Conservation (phyloP, 37 sponge, comb jelly and placozoan species). For the Ianthella basta region DNA sequence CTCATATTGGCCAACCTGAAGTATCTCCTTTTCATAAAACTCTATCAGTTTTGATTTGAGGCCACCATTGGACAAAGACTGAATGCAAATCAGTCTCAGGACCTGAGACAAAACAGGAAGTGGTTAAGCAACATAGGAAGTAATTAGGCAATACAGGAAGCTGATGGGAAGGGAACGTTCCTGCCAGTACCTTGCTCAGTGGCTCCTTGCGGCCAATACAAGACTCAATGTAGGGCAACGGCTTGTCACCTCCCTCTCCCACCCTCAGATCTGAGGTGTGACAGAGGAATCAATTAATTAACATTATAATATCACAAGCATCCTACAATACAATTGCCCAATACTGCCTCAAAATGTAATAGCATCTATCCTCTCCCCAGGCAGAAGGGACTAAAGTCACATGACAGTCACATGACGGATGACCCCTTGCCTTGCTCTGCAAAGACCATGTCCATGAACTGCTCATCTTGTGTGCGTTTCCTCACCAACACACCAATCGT, state of each 20-base stretch:
- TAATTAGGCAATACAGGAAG: too few species aligned
- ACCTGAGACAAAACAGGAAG: slow-evolving; percentile 39
- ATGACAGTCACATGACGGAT: not conserved
- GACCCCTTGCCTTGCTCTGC: slow-evolving; percentile 76
- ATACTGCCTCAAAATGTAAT: too few species aligned
- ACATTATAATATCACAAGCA: not conserved
- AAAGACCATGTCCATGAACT: slow-evolving; percentile 69
- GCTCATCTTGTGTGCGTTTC: slow-evolving; percentile 55
- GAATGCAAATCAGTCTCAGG: slow-evolving; percentile 90
- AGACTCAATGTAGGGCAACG: slow-evolving; percentile 20
- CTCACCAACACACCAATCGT: slow-evolving; percentile 88
- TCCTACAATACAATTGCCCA: not conserved
- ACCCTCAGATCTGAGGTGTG: not conserved
- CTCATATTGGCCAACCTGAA: slow-evolving; percentile 68
- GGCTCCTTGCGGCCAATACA: slow-evolving; percentile 3
- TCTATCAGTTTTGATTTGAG: slow-evolving; percentile 88
- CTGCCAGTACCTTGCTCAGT: not conserved
- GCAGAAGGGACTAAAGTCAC: too few species aligned
- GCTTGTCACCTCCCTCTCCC: slow-evolving; percentile 26
- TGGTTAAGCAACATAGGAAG: not conserved
- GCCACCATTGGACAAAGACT: slow-evolving; percentile 89
- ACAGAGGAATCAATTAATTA: not conserved
- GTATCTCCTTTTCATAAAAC: slow-evolving; percentile 84
- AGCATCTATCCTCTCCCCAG: too few species aligned
- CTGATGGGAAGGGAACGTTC: too few species aligned